These are phyloP conservation scores for Notospermus geniculatus DNA, from an alignment of 1,140 invertebrate genomes.

Conservation along the genomic window DNA sequence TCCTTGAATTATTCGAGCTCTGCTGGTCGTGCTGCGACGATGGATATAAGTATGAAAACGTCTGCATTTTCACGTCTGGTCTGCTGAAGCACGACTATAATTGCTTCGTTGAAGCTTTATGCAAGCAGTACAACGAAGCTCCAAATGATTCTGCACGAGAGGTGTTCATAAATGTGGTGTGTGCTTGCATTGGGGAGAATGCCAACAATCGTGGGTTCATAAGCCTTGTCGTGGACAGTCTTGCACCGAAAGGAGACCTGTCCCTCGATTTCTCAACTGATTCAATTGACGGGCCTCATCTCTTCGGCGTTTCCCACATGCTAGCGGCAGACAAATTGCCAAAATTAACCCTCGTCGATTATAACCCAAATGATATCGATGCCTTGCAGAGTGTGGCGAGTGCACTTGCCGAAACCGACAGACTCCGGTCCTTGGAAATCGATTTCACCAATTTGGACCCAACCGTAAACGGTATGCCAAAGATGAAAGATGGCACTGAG, in stretches of 20 bases:
- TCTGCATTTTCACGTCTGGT: slow-evolving; percentile 3
- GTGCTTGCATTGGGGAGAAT: slow-evolving; percentile 6
- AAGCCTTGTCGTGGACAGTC: not conserved
- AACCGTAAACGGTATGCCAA: not conserved
- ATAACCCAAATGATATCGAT: not conserved
- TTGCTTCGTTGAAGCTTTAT: not conserved
- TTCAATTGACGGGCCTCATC: not conserved
- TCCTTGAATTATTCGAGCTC: not conserved
- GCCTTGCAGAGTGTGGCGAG: not conserved
- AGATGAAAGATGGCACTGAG: not conserved
- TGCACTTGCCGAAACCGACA: not conserved
- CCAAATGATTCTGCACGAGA: not conserved
- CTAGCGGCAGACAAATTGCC: slow-evolving; percentile 1
- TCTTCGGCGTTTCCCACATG: not conserved
- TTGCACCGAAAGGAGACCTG: not conserved
- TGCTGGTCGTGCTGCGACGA: slow-evolving; percentile 4
- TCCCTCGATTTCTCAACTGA: not conserved
- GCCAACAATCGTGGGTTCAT: not conserved
- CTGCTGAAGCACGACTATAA: not conserved
- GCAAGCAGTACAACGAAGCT: not conserved
- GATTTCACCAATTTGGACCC: slow-evolving; percentile 4
- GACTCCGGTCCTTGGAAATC: not conserved
- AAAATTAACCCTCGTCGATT: not conserved
- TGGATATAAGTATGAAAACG: not conserved
- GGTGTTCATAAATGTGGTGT: not conserved